Percentiles rank a stretch among this genome's conserved stretches.
These are phyloP conservation scores for Macroglossus sobrinus DNA, from an alignment of 2,113 vertebrate species.

Conservation along the genomic window DNA sequence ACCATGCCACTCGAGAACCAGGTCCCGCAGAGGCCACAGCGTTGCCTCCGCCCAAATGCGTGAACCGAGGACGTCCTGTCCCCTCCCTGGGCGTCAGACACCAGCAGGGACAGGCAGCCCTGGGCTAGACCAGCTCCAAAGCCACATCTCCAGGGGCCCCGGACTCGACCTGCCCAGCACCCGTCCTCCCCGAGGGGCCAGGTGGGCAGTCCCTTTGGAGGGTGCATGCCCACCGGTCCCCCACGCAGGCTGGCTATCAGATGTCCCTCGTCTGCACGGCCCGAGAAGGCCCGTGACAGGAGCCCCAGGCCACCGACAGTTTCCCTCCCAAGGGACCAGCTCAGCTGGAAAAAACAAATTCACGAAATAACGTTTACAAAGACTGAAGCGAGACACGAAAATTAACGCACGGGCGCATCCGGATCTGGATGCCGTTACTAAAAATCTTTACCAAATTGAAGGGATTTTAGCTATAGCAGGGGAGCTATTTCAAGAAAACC, in stretches of 20 bases:
- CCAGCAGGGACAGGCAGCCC: accelerated
- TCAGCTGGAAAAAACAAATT: neutral
- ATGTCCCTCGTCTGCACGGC: neutral
- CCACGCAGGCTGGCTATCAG: neutral
- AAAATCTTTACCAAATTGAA: neutral
- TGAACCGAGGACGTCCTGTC: accelerated
- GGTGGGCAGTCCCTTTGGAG: accelerated
- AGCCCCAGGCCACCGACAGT: no score
- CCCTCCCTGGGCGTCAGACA: no score
- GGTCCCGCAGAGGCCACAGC: neutral
- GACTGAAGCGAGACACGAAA: neutral
- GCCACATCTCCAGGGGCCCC: neutral
- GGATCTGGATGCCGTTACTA: neutral
- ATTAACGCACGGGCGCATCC: accelerated
- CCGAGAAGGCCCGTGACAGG: neutral
- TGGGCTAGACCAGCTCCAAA: neutral
- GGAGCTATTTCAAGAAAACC: neutral
- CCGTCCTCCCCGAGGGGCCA: neutral
- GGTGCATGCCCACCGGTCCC: neutral
- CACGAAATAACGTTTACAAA: neutral
- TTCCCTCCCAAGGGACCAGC: neutral
- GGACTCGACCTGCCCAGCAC: neutral
- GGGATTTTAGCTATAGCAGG: neutral
- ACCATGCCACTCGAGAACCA: accelerated
- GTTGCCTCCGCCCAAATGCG: accelerated